Evolutionary conservation across 2,113 vertebrate genomes (phyloP).

Genomic region (Cyprinodon brontotheroides): DNA sequence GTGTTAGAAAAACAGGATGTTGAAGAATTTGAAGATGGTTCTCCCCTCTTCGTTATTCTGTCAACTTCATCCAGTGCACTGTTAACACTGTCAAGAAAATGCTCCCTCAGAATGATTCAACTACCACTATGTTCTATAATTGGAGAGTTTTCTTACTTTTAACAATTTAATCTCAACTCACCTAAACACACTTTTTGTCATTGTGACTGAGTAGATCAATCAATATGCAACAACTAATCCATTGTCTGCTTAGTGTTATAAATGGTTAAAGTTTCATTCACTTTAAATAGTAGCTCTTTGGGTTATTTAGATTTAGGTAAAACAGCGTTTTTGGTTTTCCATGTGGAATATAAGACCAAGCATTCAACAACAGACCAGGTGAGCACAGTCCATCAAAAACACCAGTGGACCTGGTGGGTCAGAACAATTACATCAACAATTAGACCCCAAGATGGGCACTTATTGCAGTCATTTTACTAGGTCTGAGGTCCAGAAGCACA

Average conservation of each 20-base stretch:
- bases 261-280: not conserved
- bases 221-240: not conserved
- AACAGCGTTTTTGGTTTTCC: constrained; percentile 5
- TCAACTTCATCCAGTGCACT: too few relatives aligned
- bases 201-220: not conserved
- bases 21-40: not conserved
- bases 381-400: constrained; percentile 40
- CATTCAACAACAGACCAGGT: constrained; percentile 9
- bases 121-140: not conserved
- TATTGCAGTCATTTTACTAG: constrained; percentile 57
- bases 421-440: constrained; percentile 67
- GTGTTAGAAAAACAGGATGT: not conserved
- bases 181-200: not conserved
- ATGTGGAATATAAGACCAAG: constrained; percentile 9
- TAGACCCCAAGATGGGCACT: constrained; percentile 53
- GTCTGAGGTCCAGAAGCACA: constrained; percentile 45
- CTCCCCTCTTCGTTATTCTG: not conserved
- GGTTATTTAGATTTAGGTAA: not conserved
- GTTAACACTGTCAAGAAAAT: not conserved
- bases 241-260: not conserved
- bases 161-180: not conserved
- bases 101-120: not conserved
- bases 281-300: not conserved
- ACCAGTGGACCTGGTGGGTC: constrained; percentile 42
- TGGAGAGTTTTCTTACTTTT: not conserved